phyloP scores from a whole-genome alignment of 2,797 vertebrate species.

The Gila robusta region DNA sequence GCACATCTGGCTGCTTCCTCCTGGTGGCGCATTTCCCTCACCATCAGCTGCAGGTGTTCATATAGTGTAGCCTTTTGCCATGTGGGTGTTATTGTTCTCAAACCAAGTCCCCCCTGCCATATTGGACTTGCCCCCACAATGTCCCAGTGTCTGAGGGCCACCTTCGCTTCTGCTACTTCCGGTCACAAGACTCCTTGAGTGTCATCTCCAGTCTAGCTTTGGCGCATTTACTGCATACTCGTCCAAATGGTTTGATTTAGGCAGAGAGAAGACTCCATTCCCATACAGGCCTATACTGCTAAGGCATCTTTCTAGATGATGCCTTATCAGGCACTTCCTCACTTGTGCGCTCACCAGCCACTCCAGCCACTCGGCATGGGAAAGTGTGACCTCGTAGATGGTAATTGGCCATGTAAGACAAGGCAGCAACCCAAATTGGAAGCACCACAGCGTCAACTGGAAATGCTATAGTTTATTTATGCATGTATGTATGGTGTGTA shows the following conservation, averaged over 20 bases:
- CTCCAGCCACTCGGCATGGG: too few relatives aligned
- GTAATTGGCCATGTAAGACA: too few relatives aligned
- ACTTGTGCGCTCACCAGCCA: too few relatives aligned
- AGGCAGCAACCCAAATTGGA: too few relatives aligned
- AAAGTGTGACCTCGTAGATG: too few relatives aligned
- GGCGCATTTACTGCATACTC: not conserved
- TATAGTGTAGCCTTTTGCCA: not conserved
- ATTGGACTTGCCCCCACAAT: not conserved
- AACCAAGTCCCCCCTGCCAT: conserved; percentile 2
- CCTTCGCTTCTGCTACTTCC: not conserved
- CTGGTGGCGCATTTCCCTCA: not conserved
- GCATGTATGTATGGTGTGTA: too few relatives aligned
- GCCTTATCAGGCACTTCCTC: not conserved
- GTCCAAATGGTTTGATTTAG: not conserved
- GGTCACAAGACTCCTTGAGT: not conserved
- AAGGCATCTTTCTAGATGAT: not conserved
- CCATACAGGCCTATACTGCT: not conserved
- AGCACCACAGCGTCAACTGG: too few relatives aligned
- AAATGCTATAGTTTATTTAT: too few relatives aligned
- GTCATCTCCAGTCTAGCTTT: not conserved
- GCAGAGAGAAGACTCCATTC: not conserved
- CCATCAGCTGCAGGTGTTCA: not conserved
- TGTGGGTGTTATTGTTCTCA: not conserved
- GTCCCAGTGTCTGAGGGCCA: not conserved
- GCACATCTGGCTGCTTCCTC: not conserved